These are phyloP conservation scores for Cassiopea andromeda DNA, from an alignment of 30 jellyfish, hydroid and myxozoan genomes.

Conservation along the genomic window DNA sequence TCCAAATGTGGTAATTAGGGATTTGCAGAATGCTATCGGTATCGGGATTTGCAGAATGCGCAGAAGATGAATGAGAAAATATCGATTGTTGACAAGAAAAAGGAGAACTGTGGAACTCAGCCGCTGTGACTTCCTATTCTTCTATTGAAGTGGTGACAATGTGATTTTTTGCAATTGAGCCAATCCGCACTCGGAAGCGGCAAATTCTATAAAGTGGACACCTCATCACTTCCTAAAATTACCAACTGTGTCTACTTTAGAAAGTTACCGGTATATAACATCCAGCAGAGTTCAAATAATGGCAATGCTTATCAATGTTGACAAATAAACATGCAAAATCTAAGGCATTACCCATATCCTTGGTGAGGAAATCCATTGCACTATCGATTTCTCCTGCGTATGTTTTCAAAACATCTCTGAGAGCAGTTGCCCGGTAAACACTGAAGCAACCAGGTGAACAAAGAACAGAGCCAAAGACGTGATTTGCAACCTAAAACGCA, in stretches of 20 bases:
- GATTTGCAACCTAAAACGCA: conserved; percentile 91
- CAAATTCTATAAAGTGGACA: too few relatives aligned
- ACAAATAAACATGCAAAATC: not conserved
- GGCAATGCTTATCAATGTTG: not conserved
- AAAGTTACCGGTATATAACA: too few relatives aligned
- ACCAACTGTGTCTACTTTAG: too few relatives aligned
- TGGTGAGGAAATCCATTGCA: conserved; percentile 89
- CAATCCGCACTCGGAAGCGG: too few relatives aligned
- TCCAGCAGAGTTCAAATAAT: not conserved
- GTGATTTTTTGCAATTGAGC: too few relatives aligned
- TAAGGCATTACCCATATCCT: conserved; percentile 88
- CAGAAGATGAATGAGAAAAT: too few relatives aligned
- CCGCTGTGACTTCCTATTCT: too few relatives aligned
- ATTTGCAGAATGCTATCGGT: not conserved
- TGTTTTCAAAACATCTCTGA: conserved; percentile 81
- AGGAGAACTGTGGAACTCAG: too few relatives aligned
- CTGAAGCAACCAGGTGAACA: conserved; percentile 99
- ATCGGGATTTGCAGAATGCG: not conserved
- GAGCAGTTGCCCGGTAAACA: conserved; percentile 93
- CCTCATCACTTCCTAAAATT: too few relatives aligned
- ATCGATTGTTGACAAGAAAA: too few relatives aligned
- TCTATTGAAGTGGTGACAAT: too few relatives aligned
- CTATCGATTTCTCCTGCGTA: conserved; percentile 91
- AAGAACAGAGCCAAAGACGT: conserved; percentile 90
- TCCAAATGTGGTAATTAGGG: not conserved